Percentiles rank a stretch among this genome's conserved stretches.
Conservation (phyloP, 2,888 invertebrate species). For the Euproctis similis region DNA sequence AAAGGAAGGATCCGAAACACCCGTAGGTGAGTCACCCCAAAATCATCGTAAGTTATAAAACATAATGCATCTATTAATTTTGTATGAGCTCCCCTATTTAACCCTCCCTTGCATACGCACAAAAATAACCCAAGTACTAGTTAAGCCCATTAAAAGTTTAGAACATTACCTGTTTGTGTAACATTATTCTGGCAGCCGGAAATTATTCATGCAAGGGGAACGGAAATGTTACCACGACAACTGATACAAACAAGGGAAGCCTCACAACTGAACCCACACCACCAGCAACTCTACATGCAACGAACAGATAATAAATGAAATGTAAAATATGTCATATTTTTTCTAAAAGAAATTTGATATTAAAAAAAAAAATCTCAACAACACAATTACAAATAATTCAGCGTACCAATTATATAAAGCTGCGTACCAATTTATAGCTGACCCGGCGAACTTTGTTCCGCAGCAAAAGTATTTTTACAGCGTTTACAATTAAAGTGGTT, state of each 20-base stretch:
- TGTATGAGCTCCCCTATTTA: neutral
- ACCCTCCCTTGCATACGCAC: neutral
- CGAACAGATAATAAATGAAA: no score
- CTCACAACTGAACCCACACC: slow-evolving; percentile 26
- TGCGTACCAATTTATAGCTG: no score
- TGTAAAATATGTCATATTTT: no score
- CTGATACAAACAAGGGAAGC: slow-evolving; percentile 62
- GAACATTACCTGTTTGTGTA: slow-evolving; percentile 17
- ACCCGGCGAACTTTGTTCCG: no score
- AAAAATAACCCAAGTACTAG: slow-evolving; percentile 7
- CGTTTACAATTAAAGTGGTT: no score
- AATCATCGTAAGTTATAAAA: no score
- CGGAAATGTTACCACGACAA: slow-evolving; percentile 55
- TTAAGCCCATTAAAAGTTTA: slow-evolving; percentile 18
- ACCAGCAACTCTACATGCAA: slow-evolving; percentile 10
- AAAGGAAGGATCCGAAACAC: slow-evolving; percentile 91
- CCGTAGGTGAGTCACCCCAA: slow-evolving; percentile 80
- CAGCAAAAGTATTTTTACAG: no score
- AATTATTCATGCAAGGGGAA: slow-evolving; percentile 45
- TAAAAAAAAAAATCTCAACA: no score
- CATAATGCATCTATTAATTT: no score
- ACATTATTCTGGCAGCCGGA: slow-evolving; percentile 48
- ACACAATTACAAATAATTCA: no score
- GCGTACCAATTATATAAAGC: no score
- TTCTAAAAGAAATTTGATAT: no score